Evolutionary conservation across 2,113 vertebrate genomes (phyloP), one percentile per base, ranked within the genome.

Genomic region (Oceanodroma tethys): DNA sequence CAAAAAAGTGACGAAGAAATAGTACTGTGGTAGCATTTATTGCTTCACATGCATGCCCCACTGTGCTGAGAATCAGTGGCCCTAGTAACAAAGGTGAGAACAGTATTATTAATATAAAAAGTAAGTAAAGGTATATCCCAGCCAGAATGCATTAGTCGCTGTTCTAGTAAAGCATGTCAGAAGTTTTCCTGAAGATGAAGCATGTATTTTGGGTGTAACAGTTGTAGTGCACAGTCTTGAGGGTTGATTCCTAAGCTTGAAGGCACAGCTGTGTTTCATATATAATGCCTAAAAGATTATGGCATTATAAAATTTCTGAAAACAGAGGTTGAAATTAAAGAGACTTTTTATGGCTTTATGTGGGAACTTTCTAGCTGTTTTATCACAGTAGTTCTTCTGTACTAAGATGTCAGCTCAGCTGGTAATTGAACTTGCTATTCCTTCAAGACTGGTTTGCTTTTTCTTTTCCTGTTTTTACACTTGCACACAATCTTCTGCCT

Each of bases 391-490:
- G 20, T 48, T 91, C 43, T 88, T 84, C 78, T 83, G 16, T 81
- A 59, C 14, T 75, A 38, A 90, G 45, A 72, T 70, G 32, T 81
- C 81, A 48, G 43, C 93, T 93, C 42, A 90, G 19, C 58, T 94
- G 45, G 29, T 88, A 80, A 62, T 58, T 70, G 75, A 94, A 76
- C 32, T 91, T 92, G 59, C 19, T 96, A 4, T 90, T 90, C 58
- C 74, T 95, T 89, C 76, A 92, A 96, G 59, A 65, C n/a, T 71
- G 19, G 25, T 89, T 88, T 89, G 53, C 36, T 85, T 90, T 88
- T 81, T 82, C 19, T 86, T 78, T 81, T 74, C 38, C 66, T 90
- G 34, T 73, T 82, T 95, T 93, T 75, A 72, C 60, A 72, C 20
- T 65, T 65, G 23, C 85, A 66, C 34, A 19, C 16, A 25, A 25